phyloP scores from a whole-genome alignment of 2,888 invertebrate genomes.

The Frankliniella fusca region DNA sequence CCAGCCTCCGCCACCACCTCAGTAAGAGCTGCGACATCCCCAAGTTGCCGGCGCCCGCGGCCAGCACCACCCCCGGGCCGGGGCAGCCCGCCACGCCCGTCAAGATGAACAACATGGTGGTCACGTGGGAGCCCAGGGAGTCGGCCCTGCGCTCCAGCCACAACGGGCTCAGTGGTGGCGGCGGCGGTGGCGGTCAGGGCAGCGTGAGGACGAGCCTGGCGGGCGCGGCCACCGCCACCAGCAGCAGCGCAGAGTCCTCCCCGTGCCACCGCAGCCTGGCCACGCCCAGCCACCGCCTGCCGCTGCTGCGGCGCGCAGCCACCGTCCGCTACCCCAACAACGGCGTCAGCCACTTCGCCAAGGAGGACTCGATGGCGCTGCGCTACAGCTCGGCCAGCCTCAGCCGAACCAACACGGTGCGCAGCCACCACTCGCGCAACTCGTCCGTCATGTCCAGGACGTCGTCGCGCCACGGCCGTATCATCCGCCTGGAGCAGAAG shows the following conservation, averaged over 20 bases:
- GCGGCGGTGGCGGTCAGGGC: conserved; percentile 58
- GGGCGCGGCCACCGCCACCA: conserved; percentile 46
- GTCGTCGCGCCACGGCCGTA: conserved; percentile 72
- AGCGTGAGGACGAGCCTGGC: conserved; percentile 60
- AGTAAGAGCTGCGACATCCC: conserved; percentile 36
- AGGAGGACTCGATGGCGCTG: neutral
- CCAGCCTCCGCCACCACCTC: conserved; percentile 38
- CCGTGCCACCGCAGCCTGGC: conserved; percentile 41
- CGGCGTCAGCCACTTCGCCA: conserved; percentile 37
- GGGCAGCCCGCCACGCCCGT: conserved; percentile 39
- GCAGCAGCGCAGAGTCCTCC: neutral
- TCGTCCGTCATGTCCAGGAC: conserved; percentile 63
- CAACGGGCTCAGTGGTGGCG: conserved; percentile 32
- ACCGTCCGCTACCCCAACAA: conserved; percentile 55
- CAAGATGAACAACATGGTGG: conserved; percentile 52
- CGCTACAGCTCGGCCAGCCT: conserved; percentile 32
- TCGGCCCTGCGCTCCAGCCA: conserved; percentile 48
- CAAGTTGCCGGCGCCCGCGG: conserved; percentile 38
- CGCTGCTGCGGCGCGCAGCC: conserved; percentile 57
- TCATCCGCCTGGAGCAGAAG: conserved; percentile 86
- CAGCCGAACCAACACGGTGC: conserved; percentile 49
- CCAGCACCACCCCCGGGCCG: conserved; percentile 41
- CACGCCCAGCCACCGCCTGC: conserved; percentile 45
- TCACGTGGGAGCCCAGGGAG: conserved; percentile 68
- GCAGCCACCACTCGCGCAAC: conserved; percentile 71